Evolutionary conservation across 2,797 vertebrate species (phyloP), one percentile per base, ranked within the genome.

Genomic region (Hemitrygon akajei): DNA sequence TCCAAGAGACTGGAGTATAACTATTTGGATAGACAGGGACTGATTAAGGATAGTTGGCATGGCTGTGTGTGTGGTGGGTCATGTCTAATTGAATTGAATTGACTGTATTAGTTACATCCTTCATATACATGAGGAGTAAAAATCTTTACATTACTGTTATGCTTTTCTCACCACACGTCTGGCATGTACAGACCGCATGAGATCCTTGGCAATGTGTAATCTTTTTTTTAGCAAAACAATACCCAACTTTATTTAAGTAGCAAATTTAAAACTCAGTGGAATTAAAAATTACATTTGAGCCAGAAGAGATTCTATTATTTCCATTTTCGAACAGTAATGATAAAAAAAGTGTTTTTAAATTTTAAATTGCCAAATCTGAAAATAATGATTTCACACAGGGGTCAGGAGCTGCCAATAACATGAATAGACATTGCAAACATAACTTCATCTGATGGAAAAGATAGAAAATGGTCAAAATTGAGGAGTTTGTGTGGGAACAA

Each of bases 231-330:
- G 69, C 91, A 76, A 14, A 75, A 93, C 71, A 93, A 40, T 93
- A 93, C 93, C 40, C 69, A 93, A 93, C 91, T 93, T 93, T 93
- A 93, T 93, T 93, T 16, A 56, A 22, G 91, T 76, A 93, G 91
- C 91, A 93, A 93, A 76, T 93, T 56, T 76, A 76, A 76, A 93
- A 93, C 40, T 75, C 71, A 91, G 76, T 56, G 91, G 56, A 56
- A 76, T 92, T 12, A 58, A 56, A 76, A 56, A 56, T 30, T 86
- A 6, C 11, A 86, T 86, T 30, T 56, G 25, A 47, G 25, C 47
- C 71, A 76, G 56, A 93, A 56, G 37, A 93, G 12, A 75, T 93
- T 76, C 91, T 27, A n/a, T n/a, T n/a, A 93, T 93, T 92, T 92
- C 73, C 37, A 76, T 71, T 76, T 76, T 93, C 37, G 56, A 93